A percentile compares a stretch with the other conserved stretches of the same genome.
Evolutionary conservation across 1,140 invertebrate species (phyloP).

Genomic region (Triops longicaudatus): DNA sequence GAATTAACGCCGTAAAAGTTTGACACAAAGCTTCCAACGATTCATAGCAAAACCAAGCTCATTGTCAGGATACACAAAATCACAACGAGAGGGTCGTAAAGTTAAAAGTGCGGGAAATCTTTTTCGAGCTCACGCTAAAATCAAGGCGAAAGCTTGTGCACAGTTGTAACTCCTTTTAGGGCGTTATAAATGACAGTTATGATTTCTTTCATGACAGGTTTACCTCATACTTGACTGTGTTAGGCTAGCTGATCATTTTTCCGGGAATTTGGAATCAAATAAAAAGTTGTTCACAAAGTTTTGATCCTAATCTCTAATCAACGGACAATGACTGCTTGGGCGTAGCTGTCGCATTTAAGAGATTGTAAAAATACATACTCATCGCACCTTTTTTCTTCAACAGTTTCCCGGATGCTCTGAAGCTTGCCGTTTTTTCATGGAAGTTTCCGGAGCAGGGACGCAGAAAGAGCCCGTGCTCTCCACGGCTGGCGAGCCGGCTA

Average conservation of each 20-base stretch:
- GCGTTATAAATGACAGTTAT: background rate
- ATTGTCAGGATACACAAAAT: too few species aligned
- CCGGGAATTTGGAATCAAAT: background rate
- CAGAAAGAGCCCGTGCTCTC: slow-evolving; percentile 55
- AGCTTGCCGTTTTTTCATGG: slow-evolving; percentile 55
- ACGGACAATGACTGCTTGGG: too few species aligned
- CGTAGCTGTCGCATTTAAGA: too few species aligned
- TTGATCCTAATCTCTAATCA: too few species aligned
- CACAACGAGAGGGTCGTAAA: too few species aligned
- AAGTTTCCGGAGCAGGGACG: slow-evolving; percentile 45
- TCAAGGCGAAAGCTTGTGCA: too few species aligned
- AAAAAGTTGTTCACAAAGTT: too few species aligned
- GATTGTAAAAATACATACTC: background rate
- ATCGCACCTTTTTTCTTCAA: slow-evolving; percentile 38
- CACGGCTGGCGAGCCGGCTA: slow-evolving; percentile 54
- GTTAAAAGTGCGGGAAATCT: too few species aligned
- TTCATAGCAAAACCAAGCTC: too few species aligned
- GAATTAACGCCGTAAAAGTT: too few species aligned
- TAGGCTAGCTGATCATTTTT: background rate
- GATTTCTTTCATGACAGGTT: background rate
- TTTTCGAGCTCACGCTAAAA: too few species aligned
- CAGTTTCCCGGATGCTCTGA: slow-evolving; percentile 60
- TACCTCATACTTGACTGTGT: background rate
- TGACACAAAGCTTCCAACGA: too few species aligned
- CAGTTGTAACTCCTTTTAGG: background rate